Evolutionary conservation across 2,113 vertebrate genomes (phyloP).

Genomic region (Lanius ludovicianus): DNA sequence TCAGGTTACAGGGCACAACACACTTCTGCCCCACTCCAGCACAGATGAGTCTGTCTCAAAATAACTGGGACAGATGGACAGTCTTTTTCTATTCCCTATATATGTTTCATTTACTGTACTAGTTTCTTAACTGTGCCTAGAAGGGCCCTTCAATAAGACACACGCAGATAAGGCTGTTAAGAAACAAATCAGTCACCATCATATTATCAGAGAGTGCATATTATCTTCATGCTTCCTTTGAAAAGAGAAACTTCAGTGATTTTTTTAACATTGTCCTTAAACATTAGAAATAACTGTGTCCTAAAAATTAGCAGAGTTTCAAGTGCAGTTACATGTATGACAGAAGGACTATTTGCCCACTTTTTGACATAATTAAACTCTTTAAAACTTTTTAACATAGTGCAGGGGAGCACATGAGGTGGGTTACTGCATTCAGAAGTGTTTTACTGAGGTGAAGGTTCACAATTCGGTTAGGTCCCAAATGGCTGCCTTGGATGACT

Average conservation of each 20-base stretch:
- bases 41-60: neutral
- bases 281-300: conserved; percentile 35
- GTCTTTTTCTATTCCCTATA: neutral
- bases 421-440: neutral
- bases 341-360: neutral
- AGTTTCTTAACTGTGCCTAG: neutral
- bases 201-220: neutral
- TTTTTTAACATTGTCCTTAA: neutral
- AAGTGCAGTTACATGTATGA: neutral
- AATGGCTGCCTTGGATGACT: neutral
- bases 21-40: neutral
- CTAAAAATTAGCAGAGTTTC: neutral
- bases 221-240: conserved; percentile 1
- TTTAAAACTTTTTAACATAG: neutral
- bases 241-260: neutral
- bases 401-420: neutral
- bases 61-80: neutral
- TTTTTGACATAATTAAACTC: neutral
- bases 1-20: neutral
- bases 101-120: neutral
- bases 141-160: neutral
- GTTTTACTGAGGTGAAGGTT: neutral
- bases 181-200: neutral
- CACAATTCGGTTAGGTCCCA: neutral
- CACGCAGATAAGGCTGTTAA: neutral